Evolutionary conservation across 2,888 invertebrate genomes (phyloP).

Genomic region (Ormyrus thymus): DNA sequence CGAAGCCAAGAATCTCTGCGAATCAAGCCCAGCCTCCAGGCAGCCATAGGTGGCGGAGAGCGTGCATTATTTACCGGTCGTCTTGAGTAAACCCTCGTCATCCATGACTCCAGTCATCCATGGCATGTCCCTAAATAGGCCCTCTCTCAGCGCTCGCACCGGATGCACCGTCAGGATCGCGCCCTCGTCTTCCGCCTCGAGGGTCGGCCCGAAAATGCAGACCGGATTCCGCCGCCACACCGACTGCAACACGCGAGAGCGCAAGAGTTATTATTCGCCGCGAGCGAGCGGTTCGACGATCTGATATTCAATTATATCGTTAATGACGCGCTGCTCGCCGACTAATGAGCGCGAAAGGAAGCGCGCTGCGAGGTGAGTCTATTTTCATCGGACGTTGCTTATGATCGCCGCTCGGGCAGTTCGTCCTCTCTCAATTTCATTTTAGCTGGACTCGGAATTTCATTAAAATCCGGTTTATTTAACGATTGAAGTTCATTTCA

Average conservation of each 20-base stretch:
- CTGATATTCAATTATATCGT: conserved; percentile 45
- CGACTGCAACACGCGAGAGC: conserved; percentile 18
- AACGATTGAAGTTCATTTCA: too few relatives aligned
- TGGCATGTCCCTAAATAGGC: conserved; percentile 67
- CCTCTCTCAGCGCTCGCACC: conserved; percentile 54
- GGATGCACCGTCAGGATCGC: conserved; percentile 68
- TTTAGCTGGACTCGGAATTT: too few relatives aligned
- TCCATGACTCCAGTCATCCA: conserved; percentile 64
- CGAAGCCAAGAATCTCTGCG: too few relatives aligned
- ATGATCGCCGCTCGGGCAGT: too few relatives aligned
- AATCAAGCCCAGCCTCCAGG: not conserved
- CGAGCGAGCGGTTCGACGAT: conserved; percentile 4
- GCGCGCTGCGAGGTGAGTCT: too few relatives aligned
- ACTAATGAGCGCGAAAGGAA: conserved; percentile 34
- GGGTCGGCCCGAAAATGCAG: conserved; percentile 64
- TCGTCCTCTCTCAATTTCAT: too few relatives aligned
- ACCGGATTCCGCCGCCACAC: conserved; percentile 53
- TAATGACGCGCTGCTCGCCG: conserved; percentile 22
- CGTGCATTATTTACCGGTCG: conserved; percentile 60
- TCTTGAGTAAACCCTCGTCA: conserved; percentile 64
- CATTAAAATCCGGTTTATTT: too few relatives aligned
- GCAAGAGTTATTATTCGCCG: not conserved
- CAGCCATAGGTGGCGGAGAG: not conserved
- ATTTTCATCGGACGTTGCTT: too few relatives aligned
- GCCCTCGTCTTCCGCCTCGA: conserved; percentile 65